Base-by-base conservation (phyloP, 1,140 invertebrate species). In the Musca domestica region DNA sequence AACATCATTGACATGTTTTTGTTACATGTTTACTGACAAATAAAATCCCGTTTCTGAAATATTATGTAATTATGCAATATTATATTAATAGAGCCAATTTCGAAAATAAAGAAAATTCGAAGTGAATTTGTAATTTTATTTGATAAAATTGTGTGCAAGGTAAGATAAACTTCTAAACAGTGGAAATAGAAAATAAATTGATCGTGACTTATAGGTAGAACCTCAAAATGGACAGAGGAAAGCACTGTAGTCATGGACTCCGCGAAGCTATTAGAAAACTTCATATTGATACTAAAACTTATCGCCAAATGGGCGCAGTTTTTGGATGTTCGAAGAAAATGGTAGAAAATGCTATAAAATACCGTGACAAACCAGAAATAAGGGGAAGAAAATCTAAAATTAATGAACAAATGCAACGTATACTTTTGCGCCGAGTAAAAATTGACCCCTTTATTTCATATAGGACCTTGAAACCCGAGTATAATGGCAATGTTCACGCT, bases 311-410 rank as follows among this genome's bases (percentile, higher is more conserved):
- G 9, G 27, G 3, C 27, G 27, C 3, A 30, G 9, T 9, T 30
- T 30, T 3, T 30, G 27, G 27, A 30, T 30, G 27, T 30, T 30
- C 27, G 27, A 30, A 30, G 27, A 51, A 51, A 51, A 51, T 51
- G 49, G n/a, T 51, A 17, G n/a, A 20, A 51, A 51, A 19, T 51
- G 7, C 49, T 51, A 17, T 51, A 20, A 51, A 51, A 19, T 51
- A 19, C n/a, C n/a, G 19, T n/a, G 27, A 51, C n/a, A 51, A 51
- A 51, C 49, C n/a, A 51, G 49, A 51, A 17, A 51, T 5, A 51
- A 51, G 49, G 19, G 49, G 49, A 51, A 51, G 49, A 20, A 51
- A 51, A 51, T 6, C 49, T 5, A 51, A 51, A 51, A 51, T 51
- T 19, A 19, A n/a, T 51, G 49, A 51, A 19, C 3, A n/a, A 19